phyloP scores from a whole-genome alignment of 2,797 vertebrate genomes.

The Botia kubotai region DNA sequence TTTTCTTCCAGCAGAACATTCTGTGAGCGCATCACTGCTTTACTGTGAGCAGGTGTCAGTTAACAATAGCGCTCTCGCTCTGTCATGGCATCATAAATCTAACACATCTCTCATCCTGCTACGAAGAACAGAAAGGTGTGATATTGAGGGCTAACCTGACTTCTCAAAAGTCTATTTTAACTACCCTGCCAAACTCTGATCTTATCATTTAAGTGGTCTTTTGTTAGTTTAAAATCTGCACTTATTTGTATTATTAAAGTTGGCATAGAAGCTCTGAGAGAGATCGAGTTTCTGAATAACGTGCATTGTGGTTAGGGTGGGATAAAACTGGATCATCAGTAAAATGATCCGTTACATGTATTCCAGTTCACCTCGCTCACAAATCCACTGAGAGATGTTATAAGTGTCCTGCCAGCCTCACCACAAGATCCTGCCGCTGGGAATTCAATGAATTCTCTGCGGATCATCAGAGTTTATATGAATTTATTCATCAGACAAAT shows the following conservation, averaged over 20 bases:
- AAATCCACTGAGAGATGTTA: conserved; percentile 37
- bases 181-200: background rate
- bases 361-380: conserved; percentile 37
- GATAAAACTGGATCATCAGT: conserved; percentile 46
- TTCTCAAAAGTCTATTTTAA: background rate
- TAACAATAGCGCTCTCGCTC: conserved; percentile 77
- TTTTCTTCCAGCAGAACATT: conserved; percentile 43
- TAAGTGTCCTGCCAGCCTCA: conserved; percentile 43
- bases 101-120: conserved; percentile 63
- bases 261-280: conserved; percentile 31
- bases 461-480: conserved; percentile 60
- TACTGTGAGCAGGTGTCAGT: conserved; percentile 72
- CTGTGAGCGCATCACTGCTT: conserved; percentile 51
- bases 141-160: conserved; percentile 49
- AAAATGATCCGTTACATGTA: conserved; percentile 45
- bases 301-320: conserved; percentile 19
- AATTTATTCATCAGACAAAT: conserved; percentile 64
- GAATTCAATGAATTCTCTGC: conserved; percentile 62
- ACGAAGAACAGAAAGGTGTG: conserved; percentile 63
- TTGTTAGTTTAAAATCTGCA: conserved; percentile 13
- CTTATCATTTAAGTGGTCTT: background rate
- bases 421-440: conserved; percentile 65
- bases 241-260: conserved; percentile 26
- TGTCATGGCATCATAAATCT: conserved; percentile 74
- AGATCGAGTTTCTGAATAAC: conserved; percentile 39